Conservation (phyloP, 2,797 vertebrate species). For the Myotis pilosus region DNA sequence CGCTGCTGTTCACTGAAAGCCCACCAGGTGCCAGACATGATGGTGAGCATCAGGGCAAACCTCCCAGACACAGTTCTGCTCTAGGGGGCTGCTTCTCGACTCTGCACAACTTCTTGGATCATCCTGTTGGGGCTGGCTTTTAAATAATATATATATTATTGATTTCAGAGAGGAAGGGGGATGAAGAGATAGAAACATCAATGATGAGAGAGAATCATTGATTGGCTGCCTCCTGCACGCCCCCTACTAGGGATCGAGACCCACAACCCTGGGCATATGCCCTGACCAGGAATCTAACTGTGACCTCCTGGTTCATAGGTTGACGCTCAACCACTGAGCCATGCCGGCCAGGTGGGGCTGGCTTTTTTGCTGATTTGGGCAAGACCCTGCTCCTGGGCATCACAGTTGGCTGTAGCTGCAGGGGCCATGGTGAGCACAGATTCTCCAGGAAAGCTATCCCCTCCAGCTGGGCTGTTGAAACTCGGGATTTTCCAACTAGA, state of each 20-base stretch:
- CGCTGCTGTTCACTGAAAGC: not conserved
- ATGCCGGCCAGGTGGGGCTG: not conserved
- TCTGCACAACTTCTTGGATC: fast-evolving
- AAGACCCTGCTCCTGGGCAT: not conserved
- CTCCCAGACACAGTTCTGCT: not conserved
- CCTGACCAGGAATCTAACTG: too few relatives aligned
- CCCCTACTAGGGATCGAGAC: too few relatives aligned
- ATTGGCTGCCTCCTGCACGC: too few relatives aligned
- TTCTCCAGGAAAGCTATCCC: not conserved
- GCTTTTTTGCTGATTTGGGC: not conserved
- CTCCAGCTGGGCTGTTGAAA: not conserved
- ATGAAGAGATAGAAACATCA: too few relatives aligned
- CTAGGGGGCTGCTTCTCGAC: not conserved
- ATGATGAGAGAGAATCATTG: too few relatives aligned
- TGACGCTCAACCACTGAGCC: too few relatives aligned
- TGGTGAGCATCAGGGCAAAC: not conserved
- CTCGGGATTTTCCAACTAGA: not conserved
- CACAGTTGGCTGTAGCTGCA: not conserved
- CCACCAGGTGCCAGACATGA: not conserved
- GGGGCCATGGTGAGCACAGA: not conserved
- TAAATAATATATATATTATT: too few relatives aligned
- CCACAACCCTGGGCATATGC: too few relatives aligned
- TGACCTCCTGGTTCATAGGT: too few relatives aligned
- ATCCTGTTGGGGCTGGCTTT: not conserved
- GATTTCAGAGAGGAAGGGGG: too few relatives aligned